Conservation (phyloP, 2,888 invertebrate species). For the Nymphalis c-album region DNA sequence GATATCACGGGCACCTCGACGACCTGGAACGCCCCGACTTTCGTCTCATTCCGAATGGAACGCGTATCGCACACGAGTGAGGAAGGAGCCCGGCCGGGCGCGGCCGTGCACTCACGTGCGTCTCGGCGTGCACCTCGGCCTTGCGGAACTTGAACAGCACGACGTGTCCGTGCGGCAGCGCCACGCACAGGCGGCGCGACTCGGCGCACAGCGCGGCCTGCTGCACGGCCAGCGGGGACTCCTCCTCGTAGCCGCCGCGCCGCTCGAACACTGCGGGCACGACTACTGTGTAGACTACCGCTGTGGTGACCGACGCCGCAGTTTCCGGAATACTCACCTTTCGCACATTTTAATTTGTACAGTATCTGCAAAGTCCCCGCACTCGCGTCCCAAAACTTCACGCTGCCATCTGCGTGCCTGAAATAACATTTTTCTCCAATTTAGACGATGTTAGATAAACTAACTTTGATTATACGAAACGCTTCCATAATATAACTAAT, state of each 20-base stretch:
- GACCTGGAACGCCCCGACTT: constrained; percentile 75
- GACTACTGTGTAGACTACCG: not conserved
- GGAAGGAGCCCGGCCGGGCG: too few species aligned
- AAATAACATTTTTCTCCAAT: constrained; percentile 44
- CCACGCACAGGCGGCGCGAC: constrained; percentile 91
- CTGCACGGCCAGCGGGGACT: constrained; percentile 95
- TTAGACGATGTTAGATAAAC: not conserved
- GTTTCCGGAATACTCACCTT: constrained; percentile 69
- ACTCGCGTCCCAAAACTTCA: constrained; percentile 99
- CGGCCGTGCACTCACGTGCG: constrained; percentile 82
- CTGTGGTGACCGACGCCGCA: too few species aligned
- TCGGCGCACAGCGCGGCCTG: constrained; percentile 95
- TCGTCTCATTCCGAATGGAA: not conserved
- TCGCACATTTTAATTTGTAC: constrained; percentile 98
- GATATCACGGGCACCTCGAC: constrained; percentile 92
- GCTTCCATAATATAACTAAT: too few species aligned
- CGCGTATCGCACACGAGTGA: too few species aligned
- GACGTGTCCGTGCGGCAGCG: constrained; percentile 96
- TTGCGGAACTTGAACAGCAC: constrained; percentile 97
- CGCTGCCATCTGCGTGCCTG: constrained; percentile 98
- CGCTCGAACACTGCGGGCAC: constrained; percentile 63
- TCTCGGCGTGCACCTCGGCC: constrained; percentile 91
- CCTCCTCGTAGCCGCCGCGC: constrained; percentile 83
- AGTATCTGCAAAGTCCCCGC: constrained; percentile 97
- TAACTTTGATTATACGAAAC: too few species aligned